A percentile compares a stretch with the other conserved stretches of the same genome.
These are phyloP conservation scores for Thalassophryne amazonica DNA, from an alignment of 2,797 vertebrate genomes.

Conservation along the genomic window DNA sequence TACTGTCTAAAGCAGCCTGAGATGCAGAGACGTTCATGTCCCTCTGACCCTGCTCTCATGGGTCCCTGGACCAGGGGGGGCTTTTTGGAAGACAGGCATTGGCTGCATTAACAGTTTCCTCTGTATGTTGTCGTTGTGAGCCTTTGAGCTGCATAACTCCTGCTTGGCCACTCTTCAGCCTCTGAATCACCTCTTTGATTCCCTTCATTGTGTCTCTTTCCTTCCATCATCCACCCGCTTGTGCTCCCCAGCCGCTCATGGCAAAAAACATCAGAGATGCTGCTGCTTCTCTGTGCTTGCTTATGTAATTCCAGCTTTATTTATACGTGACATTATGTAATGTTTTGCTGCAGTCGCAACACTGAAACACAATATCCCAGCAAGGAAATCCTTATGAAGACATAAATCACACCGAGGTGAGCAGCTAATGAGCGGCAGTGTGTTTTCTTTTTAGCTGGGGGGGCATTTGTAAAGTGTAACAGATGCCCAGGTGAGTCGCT, in stretches of 20 bases:
- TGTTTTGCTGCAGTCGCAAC: conserved; percentile 29
- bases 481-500: background rate
- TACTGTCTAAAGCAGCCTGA: background rate
- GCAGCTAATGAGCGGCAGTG: conserved; percentile 20
- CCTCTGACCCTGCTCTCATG: too few relatives aligned
- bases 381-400: conserved; percentile 25
- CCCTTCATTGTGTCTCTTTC: conserved; percentile 39
- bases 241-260: conserved; percentile 35
- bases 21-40: too few relatives aligned
- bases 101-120: background rate
- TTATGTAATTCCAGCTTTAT: conserved; percentile 57
- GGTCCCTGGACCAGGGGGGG: too few relatives aligned
- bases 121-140: conserved; percentile 33
- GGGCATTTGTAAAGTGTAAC: conserved; percentile 1
- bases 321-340: conserved; percentile 55
- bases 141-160: conserved; percentile 21
- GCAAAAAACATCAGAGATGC: conserved; percentile 37
- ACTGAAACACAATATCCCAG: conserved; percentile 31
- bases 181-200: conserved; percentile 63
- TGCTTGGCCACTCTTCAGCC: conserved; percentile 37
- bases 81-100: too few relatives aligned
- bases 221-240: conserved; percentile 50
- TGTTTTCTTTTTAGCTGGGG: conserved; percentile 12
- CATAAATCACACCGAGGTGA: conserved; percentile 32
- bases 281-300: conserved; percentile 15